Conservation (phyloP, 2,113 vertebrate species). For the Nyctereutes procyonoides region DNA sequence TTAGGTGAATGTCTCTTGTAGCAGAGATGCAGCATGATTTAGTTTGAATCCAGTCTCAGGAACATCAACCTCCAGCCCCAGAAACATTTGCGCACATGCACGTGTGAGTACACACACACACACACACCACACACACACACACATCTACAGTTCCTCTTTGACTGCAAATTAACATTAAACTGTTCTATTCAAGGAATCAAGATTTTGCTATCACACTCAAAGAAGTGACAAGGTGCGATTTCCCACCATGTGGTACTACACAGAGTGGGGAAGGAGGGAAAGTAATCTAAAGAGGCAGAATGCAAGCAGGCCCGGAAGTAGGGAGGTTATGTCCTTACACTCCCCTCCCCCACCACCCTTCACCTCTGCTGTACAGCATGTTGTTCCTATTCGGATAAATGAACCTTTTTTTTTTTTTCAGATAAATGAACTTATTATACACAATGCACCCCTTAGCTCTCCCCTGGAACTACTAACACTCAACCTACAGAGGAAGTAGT, state of each 20-base stretch:
- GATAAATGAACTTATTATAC: slow-evolving; percentile 45
- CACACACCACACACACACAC: background rate
- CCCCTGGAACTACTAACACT: slow-evolving; percentile 45
- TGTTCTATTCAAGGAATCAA: slow-evolving; percentile 81
- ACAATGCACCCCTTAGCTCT: slow-evolving; percentile 51
- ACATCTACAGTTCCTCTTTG: background rate
- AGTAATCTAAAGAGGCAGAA: slow-evolving; percentile 12
- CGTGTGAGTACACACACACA: background rate
- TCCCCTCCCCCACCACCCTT: background rate
- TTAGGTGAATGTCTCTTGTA: background rate
- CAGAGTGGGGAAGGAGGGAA: background rate
- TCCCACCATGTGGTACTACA: slow-evolving; percentile 69
- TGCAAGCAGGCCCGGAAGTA: background rate
- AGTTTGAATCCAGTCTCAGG: background rate
- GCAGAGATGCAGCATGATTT: background rate
- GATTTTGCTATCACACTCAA: slow-evolving; percentile 77
- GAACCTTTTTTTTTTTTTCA: slow-evolving; percentile 20
- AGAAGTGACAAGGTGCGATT: slow-evolving; percentile 84
- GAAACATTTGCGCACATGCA: background rate
- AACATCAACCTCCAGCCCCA: background rate
- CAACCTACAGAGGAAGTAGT: slow-evolving; percentile 36
- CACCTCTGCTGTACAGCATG: background rate
- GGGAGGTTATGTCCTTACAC: slow-evolving; percentile 36
- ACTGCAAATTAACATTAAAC: slow-evolving; percentile 84
- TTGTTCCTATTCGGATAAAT: slow-evolving; percentile 79